Conservation (phyloP, 2,113 vertebrate genomes). For the Anguilla japonica region DNA sequence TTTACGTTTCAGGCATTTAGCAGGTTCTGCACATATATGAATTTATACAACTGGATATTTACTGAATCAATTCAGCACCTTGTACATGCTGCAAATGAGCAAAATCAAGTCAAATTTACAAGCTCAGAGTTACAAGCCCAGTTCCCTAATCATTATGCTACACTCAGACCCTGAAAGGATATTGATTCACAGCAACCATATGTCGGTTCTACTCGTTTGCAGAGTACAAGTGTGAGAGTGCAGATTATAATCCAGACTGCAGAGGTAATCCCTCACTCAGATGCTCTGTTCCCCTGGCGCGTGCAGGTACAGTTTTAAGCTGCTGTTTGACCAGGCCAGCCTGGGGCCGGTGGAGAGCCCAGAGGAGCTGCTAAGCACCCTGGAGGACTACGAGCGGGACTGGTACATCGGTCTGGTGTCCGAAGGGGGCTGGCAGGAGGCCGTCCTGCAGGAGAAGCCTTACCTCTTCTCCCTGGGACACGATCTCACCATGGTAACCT, state of each 20-base stretch:
- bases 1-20: no score
- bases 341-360: slow-evolving; percentile 84
- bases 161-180: no score
- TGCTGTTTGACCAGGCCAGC: slow-evolving; percentile 94
- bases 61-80: no score
- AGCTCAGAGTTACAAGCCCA: no score
- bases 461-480: slow-evolving; percentile 92
- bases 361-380: slow-evolving; percentile 79
- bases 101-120: no score
- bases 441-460: slow-evolving; percentile 89
- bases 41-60: no score
- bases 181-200: neutral
- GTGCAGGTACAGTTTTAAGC: slow-evolving; percentile 88
- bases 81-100: no score
- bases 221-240: neutral
- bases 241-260: neutral
- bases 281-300: neutral
- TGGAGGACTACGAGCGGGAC: slow-evolving; percentile 86
- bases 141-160: no score
- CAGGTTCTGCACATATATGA: no score
- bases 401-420: slow-evolving; percentile 93
- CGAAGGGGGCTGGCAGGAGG: slow-evolving; percentile 88
- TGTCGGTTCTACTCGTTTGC: neutral
- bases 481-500: slow-evolving; percentile 87
- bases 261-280: neutral